Conservation (phyloP, 23 tunicate genomes). For the Oikopleura dioica region DNA sequence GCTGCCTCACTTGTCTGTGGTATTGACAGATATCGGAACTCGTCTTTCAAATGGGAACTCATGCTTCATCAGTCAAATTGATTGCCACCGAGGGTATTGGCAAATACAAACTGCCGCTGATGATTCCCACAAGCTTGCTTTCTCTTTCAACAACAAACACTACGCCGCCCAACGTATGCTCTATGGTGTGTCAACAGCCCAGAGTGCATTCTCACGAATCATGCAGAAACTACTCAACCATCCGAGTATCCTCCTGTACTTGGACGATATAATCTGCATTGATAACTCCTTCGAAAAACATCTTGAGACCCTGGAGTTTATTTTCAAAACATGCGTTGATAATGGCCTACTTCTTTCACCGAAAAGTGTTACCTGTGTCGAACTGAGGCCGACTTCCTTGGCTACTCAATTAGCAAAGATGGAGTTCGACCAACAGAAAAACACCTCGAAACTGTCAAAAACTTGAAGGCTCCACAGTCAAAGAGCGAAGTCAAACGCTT, state of each 20-base stretch:
- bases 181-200: background rate
- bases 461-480: background rate
- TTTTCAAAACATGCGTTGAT: background rate
- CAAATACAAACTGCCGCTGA: background rate
- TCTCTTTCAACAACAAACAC: background rate
- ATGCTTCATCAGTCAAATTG: background rate
- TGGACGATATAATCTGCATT: background rate
- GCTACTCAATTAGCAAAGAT: background rate
- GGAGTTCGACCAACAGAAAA: background rate
- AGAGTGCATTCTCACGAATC: background rate
- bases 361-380: background rate
- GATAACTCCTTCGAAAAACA: background rate
- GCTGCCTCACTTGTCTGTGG: background rate
- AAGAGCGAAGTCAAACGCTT: background rate
- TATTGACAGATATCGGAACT: background rate
- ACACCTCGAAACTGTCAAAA: background rate
- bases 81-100: background rate
- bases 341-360: no score
- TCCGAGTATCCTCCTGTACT: no score
- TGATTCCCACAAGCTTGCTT: background rate
- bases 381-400: background rate
- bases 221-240: background rate
- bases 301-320: background rate
- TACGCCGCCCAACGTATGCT: background rate
- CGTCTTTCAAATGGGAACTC: background rate